These are phyloP conservation scores for Epiblema foenella DNA, from an alignment of 2,888 invertebrate species.

Conservation along the genomic window DNA sequence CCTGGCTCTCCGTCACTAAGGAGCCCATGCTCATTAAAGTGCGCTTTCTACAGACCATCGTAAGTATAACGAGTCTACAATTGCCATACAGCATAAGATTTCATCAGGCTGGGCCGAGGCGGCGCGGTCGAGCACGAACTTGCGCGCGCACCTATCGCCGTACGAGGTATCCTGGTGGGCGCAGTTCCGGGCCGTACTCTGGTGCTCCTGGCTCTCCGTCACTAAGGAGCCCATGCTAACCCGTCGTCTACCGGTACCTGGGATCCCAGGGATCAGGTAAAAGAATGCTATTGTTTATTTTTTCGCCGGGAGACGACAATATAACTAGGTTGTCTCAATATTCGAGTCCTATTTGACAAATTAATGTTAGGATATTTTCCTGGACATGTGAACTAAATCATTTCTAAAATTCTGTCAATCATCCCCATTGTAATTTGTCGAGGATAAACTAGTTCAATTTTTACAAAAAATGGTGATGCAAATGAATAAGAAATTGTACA, in stretches of 20 bases:
- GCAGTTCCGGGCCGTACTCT: constrained; percentile 95
- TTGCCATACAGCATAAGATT: constrained; percentile 55
- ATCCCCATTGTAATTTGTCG: neutral
- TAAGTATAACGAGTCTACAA: constrained; percentile 75
- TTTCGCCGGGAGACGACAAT: too few relatives aligned
- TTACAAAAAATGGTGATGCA: neutral
- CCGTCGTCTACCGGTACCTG: too few relatives aligned
- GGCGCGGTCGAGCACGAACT: constrained; percentile 67
- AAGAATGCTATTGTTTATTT: too few relatives aligned
- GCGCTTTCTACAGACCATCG: constrained; percentile 94
- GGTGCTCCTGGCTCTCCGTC: constrained; percentile 95
- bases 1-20: constrained; percentile 94
- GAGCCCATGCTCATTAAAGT: constrained; percentile 96
- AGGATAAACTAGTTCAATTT: neutral
- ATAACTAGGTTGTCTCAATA: too few relatives aligned
- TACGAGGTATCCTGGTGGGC: constrained; percentile 95
- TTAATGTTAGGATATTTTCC: too few relatives aligned
- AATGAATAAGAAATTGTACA: constrained; percentile 61
- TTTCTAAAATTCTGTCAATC: neutral
- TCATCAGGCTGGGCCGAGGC: constrained; percentile 72
- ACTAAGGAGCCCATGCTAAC: constrained; percentile 94
- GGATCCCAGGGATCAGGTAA: too few relatives aligned
- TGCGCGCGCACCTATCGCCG: constrained; percentile 79
- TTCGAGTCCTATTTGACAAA: too few relatives aligned
- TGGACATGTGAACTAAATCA: too few relatives aligned